Percentiles rank a stretch among this genome's conserved stretches.
phyloP scores from a whole-genome alignment of 1,140 invertebrate genomes.

The Solen grandis region DNA sequence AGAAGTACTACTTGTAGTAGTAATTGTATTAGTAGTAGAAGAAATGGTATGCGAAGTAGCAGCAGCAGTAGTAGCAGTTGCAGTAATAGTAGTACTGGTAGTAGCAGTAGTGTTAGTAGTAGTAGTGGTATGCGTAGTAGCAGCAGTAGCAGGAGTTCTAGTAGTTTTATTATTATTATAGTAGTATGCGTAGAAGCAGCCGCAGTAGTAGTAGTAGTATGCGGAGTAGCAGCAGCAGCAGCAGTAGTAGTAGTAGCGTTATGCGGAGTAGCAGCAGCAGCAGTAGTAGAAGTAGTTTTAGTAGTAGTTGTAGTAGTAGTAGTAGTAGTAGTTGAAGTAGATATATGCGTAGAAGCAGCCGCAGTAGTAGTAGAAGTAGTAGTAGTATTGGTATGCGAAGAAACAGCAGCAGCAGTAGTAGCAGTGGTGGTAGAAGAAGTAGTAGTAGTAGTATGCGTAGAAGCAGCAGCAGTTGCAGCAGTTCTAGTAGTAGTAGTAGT shows the following conservation, averaged over 20 bases:
- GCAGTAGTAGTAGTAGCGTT: conserved; percentile 22
- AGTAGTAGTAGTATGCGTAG: conserved; percentile 57
- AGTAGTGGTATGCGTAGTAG: too few species aligned
- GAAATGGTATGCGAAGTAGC: too few species aligned
- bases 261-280: conserved; percentile 36
- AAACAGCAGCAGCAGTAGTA: conserved; percentile 50
- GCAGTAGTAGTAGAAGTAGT: conserved; percentile 30
- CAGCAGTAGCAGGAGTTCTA: conserved; percentile 10
- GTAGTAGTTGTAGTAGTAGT: conserved; percentile 27
- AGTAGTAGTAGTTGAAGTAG: conserved; percentile 43
- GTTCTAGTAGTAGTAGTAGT: conserved; percentile 52
- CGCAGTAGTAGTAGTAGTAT: too few species aligned
- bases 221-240: too few species aligned
- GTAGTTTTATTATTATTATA: too few species aligned
- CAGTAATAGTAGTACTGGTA: conserved; percentile 3
- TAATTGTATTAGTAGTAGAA: too few species aligned
- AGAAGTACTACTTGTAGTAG: too few species aligned
- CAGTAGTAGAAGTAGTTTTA: conserved; percentile 51
- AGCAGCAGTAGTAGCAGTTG: conserved; percentile 9
- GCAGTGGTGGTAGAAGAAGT: conserved; percentile 54
- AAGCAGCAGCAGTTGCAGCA: conserved; percentile 51
- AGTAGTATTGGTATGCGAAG: conserved; percentile 48
- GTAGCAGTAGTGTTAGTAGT: too few species aligned
- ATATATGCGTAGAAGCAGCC: conserved; percentile 27
- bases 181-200: too few species aligned